Percentiles rank a stretch among this genome's conserved stretches.
phyloP scores from a whole-genome alignment of 1,140 invertebrate genomes.

The Pogonognathellus flavescens region DNA sequence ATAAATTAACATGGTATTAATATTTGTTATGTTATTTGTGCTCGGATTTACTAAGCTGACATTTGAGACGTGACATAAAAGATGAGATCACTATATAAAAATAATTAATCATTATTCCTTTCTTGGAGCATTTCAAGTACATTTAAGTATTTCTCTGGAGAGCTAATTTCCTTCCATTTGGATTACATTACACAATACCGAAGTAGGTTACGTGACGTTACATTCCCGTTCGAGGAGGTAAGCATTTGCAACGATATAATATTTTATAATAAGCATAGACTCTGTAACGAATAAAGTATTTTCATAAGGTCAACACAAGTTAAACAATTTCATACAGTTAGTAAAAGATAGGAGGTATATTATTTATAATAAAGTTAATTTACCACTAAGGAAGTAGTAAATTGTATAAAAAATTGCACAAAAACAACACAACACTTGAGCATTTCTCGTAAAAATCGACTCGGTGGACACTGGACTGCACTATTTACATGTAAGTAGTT shows the following conservation, averaged over 20 bases:
- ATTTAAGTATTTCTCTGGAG: constrained; percentile 40
- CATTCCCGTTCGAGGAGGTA: not conserved
- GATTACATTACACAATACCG: constrained; percentile 3
- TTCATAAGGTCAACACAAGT: constrained; percentile 11
- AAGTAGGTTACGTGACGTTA: constrained; percentile 7
- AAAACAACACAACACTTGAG: constrained; percentile 50
- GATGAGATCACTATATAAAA: constrained; percentile 49
- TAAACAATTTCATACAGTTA: constrained; percentile 29
- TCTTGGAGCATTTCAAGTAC: constrained; percentile 45
- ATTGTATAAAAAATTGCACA: constrained; percentile 46
- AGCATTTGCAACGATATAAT: constrained; percentile 7
- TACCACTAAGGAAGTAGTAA: constrained; percentile 15
- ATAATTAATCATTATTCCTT: constrained; percentile 46
- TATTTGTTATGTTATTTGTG: constrained; percentile 41
- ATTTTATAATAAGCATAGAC: constrained; percentile 25
- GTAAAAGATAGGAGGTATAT: constrained; percentile 3
- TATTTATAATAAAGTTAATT: constrained; percentile 22
- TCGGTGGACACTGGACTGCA: constrained; percentile 41
- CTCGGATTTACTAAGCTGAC: constrained; percentile 35
- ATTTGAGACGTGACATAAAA: constrained; percentile 36
- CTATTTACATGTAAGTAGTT: not conserved
- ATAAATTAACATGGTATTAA: constrained; percentile 28
- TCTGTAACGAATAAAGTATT: constrained; percentile 18
- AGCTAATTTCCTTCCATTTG: constrained; percentile 35
- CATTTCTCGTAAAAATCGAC: constrained; percentile 46